Evolutionary conservation across 2,113 vertebrate genomes (phyloP).

Genomic region (Bombycilla garrulus): DNA sequence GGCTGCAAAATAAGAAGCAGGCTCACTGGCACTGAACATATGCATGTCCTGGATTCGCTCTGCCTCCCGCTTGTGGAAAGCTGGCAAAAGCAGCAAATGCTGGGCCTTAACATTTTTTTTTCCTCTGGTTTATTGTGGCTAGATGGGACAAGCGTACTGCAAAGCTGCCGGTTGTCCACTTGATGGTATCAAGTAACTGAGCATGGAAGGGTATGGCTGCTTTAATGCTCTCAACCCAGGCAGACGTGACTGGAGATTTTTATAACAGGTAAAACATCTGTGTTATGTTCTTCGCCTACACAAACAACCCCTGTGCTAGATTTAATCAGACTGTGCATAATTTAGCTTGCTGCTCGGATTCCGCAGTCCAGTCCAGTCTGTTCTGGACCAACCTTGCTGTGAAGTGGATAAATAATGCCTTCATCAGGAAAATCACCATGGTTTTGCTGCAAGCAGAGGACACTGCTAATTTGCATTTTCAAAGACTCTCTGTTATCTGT

Average conservation of each 20-base stretch:
- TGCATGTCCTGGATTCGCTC: neutral
- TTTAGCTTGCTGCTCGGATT: neutral
- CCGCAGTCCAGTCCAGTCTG: neutral
- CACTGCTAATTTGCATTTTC: neutral
- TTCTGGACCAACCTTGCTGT: neutral
- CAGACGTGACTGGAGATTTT: neutral
- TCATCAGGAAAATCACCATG: neutral
- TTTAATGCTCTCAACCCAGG: neutral
- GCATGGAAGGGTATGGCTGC: neutral
- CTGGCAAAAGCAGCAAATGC: neutral
- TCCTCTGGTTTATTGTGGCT: neutral
- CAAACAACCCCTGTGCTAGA: neutral
- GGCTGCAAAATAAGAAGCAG: slow-evolving; percentile 51
- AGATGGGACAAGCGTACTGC: neutral
- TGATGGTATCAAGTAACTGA: slow-evolving; percentile 58
- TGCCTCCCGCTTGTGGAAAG: neutral
- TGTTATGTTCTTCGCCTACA: neutral
- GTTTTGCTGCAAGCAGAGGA: neutral
- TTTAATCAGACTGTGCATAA: neutral
- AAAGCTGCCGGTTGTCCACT: slow-evolving; percentile 35
- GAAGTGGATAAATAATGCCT: neutral
- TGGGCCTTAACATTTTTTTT: neutral
- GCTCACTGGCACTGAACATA: slow-evolving; percentile 18
- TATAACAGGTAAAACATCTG: neutral
- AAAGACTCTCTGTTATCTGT: neutral